Conservation (phyloP, 2,888 invertebrate genomes). For the Catonia carolina region DNA sequence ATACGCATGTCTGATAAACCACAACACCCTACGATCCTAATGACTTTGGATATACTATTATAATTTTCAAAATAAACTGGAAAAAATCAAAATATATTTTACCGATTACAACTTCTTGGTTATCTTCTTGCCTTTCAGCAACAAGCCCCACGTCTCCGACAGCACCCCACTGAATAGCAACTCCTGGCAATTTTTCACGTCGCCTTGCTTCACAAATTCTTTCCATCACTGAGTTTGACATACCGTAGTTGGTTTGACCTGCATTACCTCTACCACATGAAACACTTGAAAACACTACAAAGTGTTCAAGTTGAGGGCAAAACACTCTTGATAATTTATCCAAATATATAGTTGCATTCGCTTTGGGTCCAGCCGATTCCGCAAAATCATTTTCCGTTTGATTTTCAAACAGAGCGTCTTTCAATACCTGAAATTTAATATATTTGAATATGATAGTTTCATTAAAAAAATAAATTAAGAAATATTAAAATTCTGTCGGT, state of each 20-base stretch:
- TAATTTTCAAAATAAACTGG: too few species aligned
- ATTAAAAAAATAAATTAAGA: too few species aligned
- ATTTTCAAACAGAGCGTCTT: slow-evolving; percentile 70
- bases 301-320: slow-evolving; percentile 56
- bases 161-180: slow-evolving; percentile 91
- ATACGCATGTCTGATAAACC: too few species aligned
- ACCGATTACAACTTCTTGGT: slow-evolving; percentile 60
- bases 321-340: slow-evolving; percentile 57
- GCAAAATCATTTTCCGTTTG: slow-evolving; percentile 63
- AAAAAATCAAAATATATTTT: too few species aligned
- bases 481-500: too few species aligned
- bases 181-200: slow-evolving; percentile 62
- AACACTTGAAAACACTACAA: slow-evolving; percentile 88
- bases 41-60: too few species aligned
- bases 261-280: slow-evolving; percentile 87
- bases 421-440: slow-evolving; percentile 49
- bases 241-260: slow-evolving; percentile 86
- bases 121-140: slow-evolving; percentile 53
- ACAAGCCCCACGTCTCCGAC: slow-evolving; percentile 75
- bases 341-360: slow-evolving; percentile 68
- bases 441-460: too few species aligned
- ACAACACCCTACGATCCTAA: too few species aligned
- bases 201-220: slow-evolving; percentile 65
- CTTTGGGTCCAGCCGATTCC: slow-evolving; percentile 68
- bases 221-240: slow-evolving; percentile 65